Evolutionary conservation across 2,797 vertebrate species (phyloP).

Genomic region (Hippoglossus hippoglossus): DNA sequence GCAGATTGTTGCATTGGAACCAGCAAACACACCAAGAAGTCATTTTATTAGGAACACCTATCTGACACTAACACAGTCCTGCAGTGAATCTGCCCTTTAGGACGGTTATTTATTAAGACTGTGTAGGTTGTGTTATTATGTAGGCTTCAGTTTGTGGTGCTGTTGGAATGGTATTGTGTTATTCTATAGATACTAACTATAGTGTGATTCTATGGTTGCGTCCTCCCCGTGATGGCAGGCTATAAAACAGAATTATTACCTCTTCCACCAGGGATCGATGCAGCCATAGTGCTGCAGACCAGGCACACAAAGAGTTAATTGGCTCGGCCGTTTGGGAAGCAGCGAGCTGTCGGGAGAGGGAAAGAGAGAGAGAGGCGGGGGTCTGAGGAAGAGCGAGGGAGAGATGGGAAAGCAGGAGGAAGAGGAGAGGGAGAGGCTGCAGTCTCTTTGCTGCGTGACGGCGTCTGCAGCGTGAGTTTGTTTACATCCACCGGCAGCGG

Average conservation of each 20-base stretch:
- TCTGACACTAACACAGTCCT: background rate
- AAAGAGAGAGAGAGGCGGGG: constrained; percentile 6
- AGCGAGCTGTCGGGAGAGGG: constrained; percentile 7
- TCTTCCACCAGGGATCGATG: background rate
- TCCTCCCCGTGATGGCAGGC: no score
- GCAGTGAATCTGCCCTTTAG: background rate
- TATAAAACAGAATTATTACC: background rate
- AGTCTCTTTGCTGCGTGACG: constrained; percentile 58
- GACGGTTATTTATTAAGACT: background rate
- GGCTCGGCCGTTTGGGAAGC: constrained; percentile 20
- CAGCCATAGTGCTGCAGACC: constrained; percentile 31
- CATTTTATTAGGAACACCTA: background rate
- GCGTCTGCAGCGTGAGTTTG: constrained; percentile 61
- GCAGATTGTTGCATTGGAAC: background rate
- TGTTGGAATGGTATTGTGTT: no score
- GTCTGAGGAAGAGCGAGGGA: background rate
- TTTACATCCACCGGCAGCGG: constrained; percentile 59
- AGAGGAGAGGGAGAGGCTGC: constrained; percentile 42
- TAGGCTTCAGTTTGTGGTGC: background rate
- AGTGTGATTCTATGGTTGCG: background rate
- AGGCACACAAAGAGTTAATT: constrained; percentile 53
- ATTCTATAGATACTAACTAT: background rate
- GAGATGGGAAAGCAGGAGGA: constrained; percentile 18
- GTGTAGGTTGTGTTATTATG: background rate
- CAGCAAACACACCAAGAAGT: background rate